Conservation (phyloP, 1,140 invertebrate genomes). For the Matsumurasca onukii region DNA sequence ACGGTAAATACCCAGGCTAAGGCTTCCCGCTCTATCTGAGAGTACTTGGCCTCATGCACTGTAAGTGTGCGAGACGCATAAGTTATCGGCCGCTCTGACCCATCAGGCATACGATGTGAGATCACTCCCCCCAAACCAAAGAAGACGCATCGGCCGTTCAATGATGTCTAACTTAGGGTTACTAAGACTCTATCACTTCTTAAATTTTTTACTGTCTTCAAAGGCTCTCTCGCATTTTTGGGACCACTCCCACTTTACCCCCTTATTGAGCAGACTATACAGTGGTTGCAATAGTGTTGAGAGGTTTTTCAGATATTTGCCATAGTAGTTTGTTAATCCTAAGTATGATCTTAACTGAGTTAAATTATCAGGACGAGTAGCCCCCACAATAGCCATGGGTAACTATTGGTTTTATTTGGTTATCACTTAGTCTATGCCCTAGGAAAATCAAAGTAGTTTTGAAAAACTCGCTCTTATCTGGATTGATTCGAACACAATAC, state of each 20-base stretch:
- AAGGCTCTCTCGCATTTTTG: conserved; percentile 41
- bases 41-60: conserved; percentile 42
- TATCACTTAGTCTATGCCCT: conserved; percentile 10
- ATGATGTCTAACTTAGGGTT: conserved; percentile 44
- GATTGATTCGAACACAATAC: background rate
- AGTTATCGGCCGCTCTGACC: conserved; percentile 48
- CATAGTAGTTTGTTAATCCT: conserved; percentile 25
- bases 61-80: conserved; percentile 50
- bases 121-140: conserved; percentile 53
- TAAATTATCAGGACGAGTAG: conserved; percentile 7
- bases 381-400: background rate
- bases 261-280: conserved; percentile 30
- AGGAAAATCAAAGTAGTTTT: background rate
- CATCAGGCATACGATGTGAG: conserved; percentile 47
- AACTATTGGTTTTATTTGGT: background rate
- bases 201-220: conserved; percentile 47
- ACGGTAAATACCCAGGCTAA: conserved; percentile 6
- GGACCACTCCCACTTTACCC: conserved; percentile 3
- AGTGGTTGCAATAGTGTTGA: conserved; percentile 34
- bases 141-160: conserved; percentile 52
- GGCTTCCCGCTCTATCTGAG: conserved; percentile 25
- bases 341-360: conserved; percentile 11
- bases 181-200: conserved; percentile 41
- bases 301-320: conserved; percentile 25
- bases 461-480: conserved; percentile 6